phyloP scores from a whole-genome alignment of 2,888 invertebrate species.

The Agriopis aurantiaria region DNA sequence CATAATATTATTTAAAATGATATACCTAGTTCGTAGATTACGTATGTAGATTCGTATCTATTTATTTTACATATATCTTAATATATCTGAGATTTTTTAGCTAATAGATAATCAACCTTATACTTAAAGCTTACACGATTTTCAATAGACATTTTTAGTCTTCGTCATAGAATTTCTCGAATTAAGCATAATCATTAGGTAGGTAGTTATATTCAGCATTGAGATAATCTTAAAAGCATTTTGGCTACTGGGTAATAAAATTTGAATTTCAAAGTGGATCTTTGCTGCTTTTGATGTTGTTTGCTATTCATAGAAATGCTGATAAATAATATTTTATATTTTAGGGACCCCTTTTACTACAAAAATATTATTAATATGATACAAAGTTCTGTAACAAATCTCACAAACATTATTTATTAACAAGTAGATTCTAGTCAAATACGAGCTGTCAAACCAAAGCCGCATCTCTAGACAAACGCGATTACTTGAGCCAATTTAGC shows the following conservation, averaged over 20 bases:
- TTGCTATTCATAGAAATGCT: not conserved
- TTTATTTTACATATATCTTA: not conserved
- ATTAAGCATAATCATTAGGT: not conserved
- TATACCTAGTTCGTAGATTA: not conserved
- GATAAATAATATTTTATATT: not conserved
- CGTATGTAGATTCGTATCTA: not conserved
- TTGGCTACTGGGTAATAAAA: constrained; percentile 6
- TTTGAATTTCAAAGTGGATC: not conserved
- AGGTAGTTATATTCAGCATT: constrained; percentile 3
- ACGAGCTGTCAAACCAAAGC: constrained; percentile 65
- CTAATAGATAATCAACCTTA: not conserved
- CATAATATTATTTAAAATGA: not conserved
- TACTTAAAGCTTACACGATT: no score
- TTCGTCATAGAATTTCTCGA: not conserved
- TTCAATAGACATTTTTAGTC: not conserved
- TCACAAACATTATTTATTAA: constrained; percentile 15
- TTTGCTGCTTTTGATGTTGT: no score
- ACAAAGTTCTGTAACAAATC: not conserved
- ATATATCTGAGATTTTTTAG: not conserved
- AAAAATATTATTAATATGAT: not conserved
- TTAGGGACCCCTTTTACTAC: no score
- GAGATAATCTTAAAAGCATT: constrained; percentile 12
- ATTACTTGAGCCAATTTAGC: constrained; percentile 84
- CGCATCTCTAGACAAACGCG: constrained; percentile 70
- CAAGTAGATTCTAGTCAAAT: constrained; percentile 48